Conservation (phyloP, 2,113 vertebrate genomes). For the Pachypanchax playfairii region DNA sequence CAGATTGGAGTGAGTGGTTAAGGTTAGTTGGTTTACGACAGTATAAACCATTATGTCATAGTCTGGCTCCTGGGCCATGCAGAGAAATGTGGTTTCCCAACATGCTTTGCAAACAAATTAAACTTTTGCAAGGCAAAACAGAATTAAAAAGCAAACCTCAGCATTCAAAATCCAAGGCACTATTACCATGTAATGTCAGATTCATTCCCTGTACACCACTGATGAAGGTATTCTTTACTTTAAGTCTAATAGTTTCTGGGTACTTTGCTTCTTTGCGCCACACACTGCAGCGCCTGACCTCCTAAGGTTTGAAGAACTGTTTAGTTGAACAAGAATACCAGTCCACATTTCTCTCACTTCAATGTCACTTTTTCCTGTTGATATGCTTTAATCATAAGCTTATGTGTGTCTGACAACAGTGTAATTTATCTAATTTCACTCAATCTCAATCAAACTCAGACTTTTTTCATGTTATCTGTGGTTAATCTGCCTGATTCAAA, state of each 20-base stretch:
- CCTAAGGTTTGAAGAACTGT: too few species aligned
- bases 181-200: neutral
- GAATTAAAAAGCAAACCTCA: neutral
- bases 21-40: neutral
- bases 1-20: neutral
- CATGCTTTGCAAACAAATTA: conserved; percentile 30
- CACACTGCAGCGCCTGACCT: too few species aligned
- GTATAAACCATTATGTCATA: neutral
- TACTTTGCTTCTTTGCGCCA: too few species aligned
- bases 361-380: too few species aligned
- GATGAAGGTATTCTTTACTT: too few species aligned
- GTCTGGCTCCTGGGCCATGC: neutral
- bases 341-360: too few species aligned
- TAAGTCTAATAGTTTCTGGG: too few species aligned
- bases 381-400: neutral
- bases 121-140: conserved; percentile 46
- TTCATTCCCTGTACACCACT: too few species aligned
- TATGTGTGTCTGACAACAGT: neutral
- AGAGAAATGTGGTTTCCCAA: conserved; percentile 35
- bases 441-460: too few species aligned
- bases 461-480: conserved; percentile 9
- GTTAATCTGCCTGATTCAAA: neutral
- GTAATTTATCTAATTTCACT: neutral
- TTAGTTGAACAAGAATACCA: too few species aligned
- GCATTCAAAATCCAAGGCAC: neutral